Conservation (phyloP, 2,113 vertebrate species). For the Atrichornis clamosus region DNA sequence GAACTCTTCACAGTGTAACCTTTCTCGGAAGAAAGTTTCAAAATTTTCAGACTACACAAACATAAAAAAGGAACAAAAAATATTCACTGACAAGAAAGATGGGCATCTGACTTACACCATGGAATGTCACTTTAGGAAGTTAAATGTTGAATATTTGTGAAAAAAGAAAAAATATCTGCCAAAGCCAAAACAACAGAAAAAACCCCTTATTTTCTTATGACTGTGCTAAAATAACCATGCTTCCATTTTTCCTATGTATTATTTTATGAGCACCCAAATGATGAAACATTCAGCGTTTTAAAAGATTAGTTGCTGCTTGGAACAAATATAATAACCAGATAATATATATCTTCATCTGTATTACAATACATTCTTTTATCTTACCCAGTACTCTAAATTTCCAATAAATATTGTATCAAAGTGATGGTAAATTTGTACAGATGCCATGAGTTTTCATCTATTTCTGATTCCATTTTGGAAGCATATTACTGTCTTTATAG, state of each 20-base stretch:
- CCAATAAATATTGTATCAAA: neutral
- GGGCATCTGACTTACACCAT: neutral
- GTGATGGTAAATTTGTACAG: neutral
- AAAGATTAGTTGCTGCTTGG: neutral
- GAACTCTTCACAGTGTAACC: neutral
- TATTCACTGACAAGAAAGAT: neutral
- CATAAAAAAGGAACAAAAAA: neutral
- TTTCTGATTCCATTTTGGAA: neutral
- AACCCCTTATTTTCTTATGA: neutral
- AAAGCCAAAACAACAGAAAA: neutral
- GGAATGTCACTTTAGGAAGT: neutral
- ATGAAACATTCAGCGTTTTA: neutral
- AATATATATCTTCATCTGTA: neutral
- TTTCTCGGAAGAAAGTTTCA: neutral
- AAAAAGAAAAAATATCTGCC: rapidly evolving
- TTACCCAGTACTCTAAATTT: neutral
- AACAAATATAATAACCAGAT: neutral
- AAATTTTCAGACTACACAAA: neutral
- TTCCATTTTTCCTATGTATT: neutral
- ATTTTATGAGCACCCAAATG: neutral
- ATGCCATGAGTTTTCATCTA: neutral
- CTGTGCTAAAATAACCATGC: neutral
- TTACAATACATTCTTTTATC: neutral
- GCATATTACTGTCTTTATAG: neutral
- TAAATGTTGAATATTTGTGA: neutral